Evolutionary conservation across 2,888 invertebrate species (phyloP), one percentile per base, ranked within the genome.

Genomic region (Biston betularia): DNA sequence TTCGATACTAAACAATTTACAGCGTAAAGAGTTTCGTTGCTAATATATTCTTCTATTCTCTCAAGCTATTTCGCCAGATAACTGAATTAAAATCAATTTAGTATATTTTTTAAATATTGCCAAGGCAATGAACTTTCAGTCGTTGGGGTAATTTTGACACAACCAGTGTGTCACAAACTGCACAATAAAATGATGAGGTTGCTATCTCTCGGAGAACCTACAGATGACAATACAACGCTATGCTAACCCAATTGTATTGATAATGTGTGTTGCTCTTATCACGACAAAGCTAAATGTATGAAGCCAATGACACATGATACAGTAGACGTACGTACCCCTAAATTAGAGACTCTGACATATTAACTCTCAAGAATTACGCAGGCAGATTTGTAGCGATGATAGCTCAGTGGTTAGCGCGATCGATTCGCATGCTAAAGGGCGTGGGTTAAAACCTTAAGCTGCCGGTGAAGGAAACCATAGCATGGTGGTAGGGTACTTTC

Each of bases 241-340:
- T 57, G 60, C 69, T 56, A 69, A 68, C 74, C 69, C 61, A 70
- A 65, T 65, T 70, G 68, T 63, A 58, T 63, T 63, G 69, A 68
- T 68, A 70, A 38, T 56, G 33, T 38, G 6, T 38, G 49, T 63
- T 33, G 50, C 61, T 59, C 58, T 70, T 70, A 72, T 74, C 69
- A 62, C 58, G 24, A 49, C 46, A 44, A 62, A 62, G 65, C 68
- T 65, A 48, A 56, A 35, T 52, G 24, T 53, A 52, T 48, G 44
- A 15, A 44, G 11, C 58, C 38, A 56, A 34, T 56, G 56, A 57
- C 57, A 48, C 46, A 54, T 33, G 6, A 54, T 24, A 44, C 42
- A 54, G 3, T 12, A n/a, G 6, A 6, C 38, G 6, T 0, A 4
- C 6, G 38, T 6, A 9, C 38, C 24, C 24, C 24, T 24, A 24